Evolutionary conservation across 2,797 vertebrate genomes (phyloP).

Genomic region (Natrix natrix): DNA sequence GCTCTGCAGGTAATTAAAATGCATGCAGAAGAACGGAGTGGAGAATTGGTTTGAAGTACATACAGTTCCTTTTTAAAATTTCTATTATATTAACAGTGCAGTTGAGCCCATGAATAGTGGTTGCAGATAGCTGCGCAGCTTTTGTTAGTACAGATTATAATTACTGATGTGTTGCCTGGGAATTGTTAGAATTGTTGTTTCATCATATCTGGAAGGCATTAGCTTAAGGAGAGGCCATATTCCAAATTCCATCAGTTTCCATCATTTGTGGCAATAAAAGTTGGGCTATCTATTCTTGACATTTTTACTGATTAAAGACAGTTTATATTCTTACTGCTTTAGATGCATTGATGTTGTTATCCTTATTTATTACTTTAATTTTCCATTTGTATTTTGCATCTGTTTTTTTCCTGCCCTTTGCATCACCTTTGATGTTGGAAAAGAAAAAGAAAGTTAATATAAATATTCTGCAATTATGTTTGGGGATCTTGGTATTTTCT

Average conservation of each 20-base stretch:
- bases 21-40: background rate
- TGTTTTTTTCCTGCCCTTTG: background rate
- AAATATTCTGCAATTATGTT: background rate
- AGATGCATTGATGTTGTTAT: background rate
- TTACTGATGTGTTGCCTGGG: background rate
- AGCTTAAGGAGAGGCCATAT: background rate
- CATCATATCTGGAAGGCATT: background rate
- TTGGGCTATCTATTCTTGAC: background rate
- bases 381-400: background rate
- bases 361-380: background rate
- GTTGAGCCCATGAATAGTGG: background rate
- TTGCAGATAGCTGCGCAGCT: background rate
- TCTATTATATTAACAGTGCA: background rate
- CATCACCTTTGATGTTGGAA: background rate
- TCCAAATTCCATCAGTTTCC: background rate
- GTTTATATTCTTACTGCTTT: background rate
- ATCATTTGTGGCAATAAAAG: background rate
- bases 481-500: background rate
- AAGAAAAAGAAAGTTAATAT: background rate
- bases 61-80: background rate
- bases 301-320: background rate
- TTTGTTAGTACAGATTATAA: background rate
- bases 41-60: background rate
- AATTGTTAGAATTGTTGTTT: background rate
- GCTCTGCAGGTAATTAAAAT: background rate